Evolutionary conservation across 2,888 invertebrate species (phyloP).

Genomic region (Julus scandinavius): DNA sequence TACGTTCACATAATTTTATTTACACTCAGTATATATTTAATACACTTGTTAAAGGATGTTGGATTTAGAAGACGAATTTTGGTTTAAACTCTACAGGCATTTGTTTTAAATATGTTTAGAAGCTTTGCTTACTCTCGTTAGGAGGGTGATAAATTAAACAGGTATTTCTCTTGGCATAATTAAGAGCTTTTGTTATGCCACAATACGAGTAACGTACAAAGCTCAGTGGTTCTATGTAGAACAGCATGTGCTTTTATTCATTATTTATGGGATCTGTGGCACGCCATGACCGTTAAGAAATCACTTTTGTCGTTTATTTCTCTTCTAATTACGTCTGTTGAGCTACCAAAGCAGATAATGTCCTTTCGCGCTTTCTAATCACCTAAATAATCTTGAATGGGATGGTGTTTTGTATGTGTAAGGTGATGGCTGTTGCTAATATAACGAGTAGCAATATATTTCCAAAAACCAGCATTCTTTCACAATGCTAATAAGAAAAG

Average conservation of each 20-base stretch:
- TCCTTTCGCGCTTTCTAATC: constrained; percentile 46
- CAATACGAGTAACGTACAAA: background rate
- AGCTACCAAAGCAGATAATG: constrained; percentile 44
- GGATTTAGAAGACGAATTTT: background rate
- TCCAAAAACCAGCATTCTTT: constrained; percentile 13
- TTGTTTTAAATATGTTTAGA: background rate
- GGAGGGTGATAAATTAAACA: background rate
- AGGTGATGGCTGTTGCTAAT: background rate
- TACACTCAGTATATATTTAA: background rate
- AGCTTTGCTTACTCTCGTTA: background rate
- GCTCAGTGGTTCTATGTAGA: background rate
- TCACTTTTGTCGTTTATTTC: constrained; percentile 45
- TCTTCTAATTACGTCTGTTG: constrained; percentile 45
- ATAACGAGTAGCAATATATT: background rate
- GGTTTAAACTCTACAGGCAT: background rate
- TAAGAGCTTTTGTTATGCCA: background rate
- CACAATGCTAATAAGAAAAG: background rate
- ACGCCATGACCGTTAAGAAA: constrained; percentile 41
- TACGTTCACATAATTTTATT: no score
- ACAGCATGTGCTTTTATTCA: constrained; percentile 27
- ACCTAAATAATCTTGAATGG: constrained; percentile 43
- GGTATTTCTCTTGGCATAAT: background rate
- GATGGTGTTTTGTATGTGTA: constrained; percentile 24
- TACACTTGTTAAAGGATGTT: background rate
- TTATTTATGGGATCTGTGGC: constrained; percentile 40